A percentile compares a stretch with the other conserved stretches of the same genome.
phyloP scores from a whole-genome alignment of 2,797 vertebrate genomes.

The Rhabdomys pumilio region DNA sequence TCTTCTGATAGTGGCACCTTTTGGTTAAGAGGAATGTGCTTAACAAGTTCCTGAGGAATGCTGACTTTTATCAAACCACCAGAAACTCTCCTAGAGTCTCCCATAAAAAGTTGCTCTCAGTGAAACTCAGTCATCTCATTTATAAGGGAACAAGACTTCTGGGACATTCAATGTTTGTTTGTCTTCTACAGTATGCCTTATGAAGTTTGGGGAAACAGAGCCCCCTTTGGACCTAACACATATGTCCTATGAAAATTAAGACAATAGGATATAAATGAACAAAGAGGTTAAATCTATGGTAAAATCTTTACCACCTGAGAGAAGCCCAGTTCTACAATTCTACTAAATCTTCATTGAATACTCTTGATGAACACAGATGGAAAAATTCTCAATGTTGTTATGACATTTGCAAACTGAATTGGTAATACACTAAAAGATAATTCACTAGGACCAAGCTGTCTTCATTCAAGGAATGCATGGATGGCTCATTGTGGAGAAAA shows the following conservation, averaged over 20 bases:
- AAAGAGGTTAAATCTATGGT: not conserved
- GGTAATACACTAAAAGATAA: not conserved
- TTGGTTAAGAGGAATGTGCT: not conserved
- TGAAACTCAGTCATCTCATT: slow-evolving; percentile 27
- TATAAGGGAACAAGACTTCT: not conserved
- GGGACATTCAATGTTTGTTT: slow-evolving; percentile 2
- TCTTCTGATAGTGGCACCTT: not conserved
- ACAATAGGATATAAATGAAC: not conserved
- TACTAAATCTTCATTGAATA: not conserved
- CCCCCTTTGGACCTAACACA: not conserved
- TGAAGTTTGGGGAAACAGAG: not conserved
- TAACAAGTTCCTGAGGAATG: not conserved
- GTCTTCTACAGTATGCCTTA: not conserved
- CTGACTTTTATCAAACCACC: not conserved
- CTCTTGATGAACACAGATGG: not conserved
- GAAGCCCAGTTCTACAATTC: not conserved
- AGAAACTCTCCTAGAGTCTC: not conserved
- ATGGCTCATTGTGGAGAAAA: not conserved
- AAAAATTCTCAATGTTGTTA: not conserved
- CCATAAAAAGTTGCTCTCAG: not conserved
- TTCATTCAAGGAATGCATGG: not conserved
- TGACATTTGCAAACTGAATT: not conserved
- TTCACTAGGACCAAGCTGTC: not conserved
- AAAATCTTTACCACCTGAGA: not conserved
- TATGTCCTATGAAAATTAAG: not conserved